A percentile compares a stretch with the other conserved stretches of the same genome.
Evolutionary conservation across 2,113 vertebrate genomes (phyloP).

Genomic region (Emydura subglobosa): DNA sequence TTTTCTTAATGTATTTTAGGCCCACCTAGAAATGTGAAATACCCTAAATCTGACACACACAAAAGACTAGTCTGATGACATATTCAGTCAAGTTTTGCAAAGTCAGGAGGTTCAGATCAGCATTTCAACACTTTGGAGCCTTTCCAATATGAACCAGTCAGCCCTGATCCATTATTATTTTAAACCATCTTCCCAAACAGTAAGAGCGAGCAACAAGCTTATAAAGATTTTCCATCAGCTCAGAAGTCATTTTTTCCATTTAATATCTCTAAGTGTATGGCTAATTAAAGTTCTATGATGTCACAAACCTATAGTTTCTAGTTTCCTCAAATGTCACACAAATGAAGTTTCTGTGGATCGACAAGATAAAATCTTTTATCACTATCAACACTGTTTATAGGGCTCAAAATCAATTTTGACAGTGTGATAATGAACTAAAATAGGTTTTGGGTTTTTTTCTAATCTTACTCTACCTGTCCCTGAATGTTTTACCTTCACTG

Average conservation of each 20-base stretch:
- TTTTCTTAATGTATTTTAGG: neutral
- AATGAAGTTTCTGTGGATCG: slow-evolving; percentile 21
- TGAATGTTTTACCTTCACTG: slow-evolving; percentile 40
- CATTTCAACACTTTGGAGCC: neutral
- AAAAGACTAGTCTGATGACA: accelerated
- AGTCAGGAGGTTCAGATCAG: neutral
- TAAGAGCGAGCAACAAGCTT: slow-evolving; percentile 5
- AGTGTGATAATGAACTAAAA: slow-evolving; percentile 2
- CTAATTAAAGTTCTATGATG: slow-evolving; percentile 15
- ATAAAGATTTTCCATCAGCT: slow-evolving; percentile 32
- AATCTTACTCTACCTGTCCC: slow-evolving; percentile 35
- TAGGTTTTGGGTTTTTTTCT: slow-evolving; percentile 28
- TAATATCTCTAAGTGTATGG: slow-evolving; percentile 48
- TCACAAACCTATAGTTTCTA: slow-evolving; percentile 41
- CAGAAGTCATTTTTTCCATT: slow-evolving; percentile 11
- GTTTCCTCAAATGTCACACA: slow-evolving; percentile 33
- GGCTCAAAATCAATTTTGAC: slow-evolving; percentile 28
- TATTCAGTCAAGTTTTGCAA: neutral
- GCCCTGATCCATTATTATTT: slow-evolving; percentile 23
- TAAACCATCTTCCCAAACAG: neutral
- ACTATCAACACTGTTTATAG: slow-evolving; percentile 14
- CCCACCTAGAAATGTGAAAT: neutral
- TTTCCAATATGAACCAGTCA: neutral
- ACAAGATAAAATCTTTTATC: neutral
- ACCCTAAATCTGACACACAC: neutral